A percentile compares a stretch with the other conserved stretches of the same genome.
phyloP scores from a whole-genome alignment of 2,797 vertebrate species.

The Channallabes apus region DNA sequence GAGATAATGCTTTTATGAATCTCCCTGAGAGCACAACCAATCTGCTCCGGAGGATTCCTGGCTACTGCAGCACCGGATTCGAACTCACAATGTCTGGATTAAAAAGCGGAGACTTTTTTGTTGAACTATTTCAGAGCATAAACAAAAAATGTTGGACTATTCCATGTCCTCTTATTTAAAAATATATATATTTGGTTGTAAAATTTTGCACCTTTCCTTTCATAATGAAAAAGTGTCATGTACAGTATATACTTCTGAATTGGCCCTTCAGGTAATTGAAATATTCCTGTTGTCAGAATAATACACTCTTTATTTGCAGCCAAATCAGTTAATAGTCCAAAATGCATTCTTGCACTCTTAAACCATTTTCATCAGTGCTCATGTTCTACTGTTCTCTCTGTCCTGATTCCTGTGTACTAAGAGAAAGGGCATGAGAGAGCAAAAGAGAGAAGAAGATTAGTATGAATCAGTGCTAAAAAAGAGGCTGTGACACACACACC shows the following conservation, averaged over 20 bases:
- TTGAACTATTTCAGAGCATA: too few species aligned
- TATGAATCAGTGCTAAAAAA: neutral
- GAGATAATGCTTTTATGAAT: too few species aligned
- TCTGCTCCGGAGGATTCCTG: too few species aligned
- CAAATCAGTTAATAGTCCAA: neutral
- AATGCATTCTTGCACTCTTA: neutral
- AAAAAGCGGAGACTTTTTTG: too few species aligned
- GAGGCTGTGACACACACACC: neutral
- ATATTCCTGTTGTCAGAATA: neutral
- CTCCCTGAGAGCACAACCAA: too few species aligned
- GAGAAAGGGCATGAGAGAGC: neutral
- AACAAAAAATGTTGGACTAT: too few species aligned
- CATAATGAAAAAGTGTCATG: neutral
- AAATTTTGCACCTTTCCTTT: too few species aligned
- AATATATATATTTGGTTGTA: too few species aligned
- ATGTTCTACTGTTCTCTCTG: neutral
- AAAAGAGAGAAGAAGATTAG: neutral
- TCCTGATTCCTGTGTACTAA: neutral
- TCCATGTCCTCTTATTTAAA: too few species aligned
- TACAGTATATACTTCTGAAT: neutral
- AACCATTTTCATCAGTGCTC: neutral
- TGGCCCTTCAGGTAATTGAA: neutral
- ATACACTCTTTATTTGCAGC: neutral
- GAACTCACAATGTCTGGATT: too few species aligned
- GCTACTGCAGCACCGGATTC: too few species aligned